These are phyloP conservation scores for Eidolon helvum DNA, from an alignment of 2,113 vertebrate genomes.

Conservation along the genomic window DNA sequence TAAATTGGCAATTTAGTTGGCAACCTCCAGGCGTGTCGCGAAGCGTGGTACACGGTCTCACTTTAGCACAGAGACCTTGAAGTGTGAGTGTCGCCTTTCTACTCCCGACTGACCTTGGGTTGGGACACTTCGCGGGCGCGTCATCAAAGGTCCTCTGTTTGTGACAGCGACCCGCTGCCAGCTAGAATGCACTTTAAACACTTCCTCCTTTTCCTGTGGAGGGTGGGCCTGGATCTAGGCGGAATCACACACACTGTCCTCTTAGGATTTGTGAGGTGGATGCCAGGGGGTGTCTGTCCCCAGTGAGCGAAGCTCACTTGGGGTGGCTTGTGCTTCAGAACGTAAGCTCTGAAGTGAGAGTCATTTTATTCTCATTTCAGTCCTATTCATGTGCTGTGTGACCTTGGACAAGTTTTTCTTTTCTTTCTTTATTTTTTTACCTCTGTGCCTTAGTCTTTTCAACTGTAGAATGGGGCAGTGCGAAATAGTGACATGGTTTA, in stretches of 20 bases:
- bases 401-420: not conserved
- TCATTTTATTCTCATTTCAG: not conserved
- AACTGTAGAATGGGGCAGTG: not conserved
- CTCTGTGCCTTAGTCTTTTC: not conserved
- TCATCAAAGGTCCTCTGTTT: not conserved
- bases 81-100: not conserved
- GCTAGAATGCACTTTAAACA: not conserved
- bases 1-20: not conserved
- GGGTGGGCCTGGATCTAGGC: not conserved
- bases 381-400: not conserved
- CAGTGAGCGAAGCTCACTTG: not conserved
- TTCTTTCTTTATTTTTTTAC: not conserved
- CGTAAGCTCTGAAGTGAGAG: not conserved
- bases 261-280: not conserved
- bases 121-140: not conserved
- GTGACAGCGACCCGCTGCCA: not conserved
- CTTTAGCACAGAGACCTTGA: not conserved
- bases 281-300: not conserved
- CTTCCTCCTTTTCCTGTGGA: not conserved
- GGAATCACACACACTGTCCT: not conserved
- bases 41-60: not conserved
- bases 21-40: not conserved
- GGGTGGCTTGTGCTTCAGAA: not conserved
- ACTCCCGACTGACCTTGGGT: not conserved
- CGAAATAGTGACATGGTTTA: not conserved